These are phyloP conservation scores for Pseudomyrmex flavicornis DNA, from an alignment of 1,140 invertebrate species.

Conservation along the genomic window DNA sequence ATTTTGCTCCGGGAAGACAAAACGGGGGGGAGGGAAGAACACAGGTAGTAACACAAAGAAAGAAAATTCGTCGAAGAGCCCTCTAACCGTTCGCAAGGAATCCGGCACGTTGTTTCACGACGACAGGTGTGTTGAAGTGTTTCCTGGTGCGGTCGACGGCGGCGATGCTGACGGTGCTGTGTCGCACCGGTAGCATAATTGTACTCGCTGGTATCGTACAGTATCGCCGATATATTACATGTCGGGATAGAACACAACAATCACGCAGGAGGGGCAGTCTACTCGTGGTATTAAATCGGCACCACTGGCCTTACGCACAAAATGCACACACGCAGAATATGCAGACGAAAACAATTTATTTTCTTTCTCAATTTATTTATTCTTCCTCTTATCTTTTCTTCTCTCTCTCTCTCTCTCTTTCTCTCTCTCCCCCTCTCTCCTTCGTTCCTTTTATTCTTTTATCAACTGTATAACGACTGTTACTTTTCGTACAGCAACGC, in stretches of 20 bases:
- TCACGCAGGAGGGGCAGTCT: constrained; percentile 9
- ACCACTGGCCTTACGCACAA: constrained; percentile 9
- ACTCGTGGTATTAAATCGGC: constrained; percentile 26
- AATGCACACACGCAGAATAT: neutral
- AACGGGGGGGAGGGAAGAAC: neutral
- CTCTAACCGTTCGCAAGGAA: constrained; percentile 65
- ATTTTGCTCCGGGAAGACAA: neutral
- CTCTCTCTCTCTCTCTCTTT: neutral
- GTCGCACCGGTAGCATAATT: constrained; percentile 68
- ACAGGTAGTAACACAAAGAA: neutral
- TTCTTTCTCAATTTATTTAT: neutral
- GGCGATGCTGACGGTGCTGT: constrained; percentile 15
- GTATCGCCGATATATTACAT: neutral
- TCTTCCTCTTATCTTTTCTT: neutral
- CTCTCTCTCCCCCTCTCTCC: neutral
- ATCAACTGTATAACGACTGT: neutral
- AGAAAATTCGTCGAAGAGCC: neutral
- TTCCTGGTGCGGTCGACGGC: neutral
- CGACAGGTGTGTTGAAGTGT: neutral
- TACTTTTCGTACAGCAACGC: constrained; percentile 37
- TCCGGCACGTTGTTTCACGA: constrained; percentile 31
- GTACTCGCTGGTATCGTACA: constrained; percentile 17
- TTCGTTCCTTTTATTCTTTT: neutral
- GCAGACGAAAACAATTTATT: neutral
- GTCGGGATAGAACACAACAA: constrained; percentile 17